Percentiles rank a stretch among this genome's conserved stretches.
These are phyloP conservation scores for Chaetophractus vellerosus DNA, from an alignment of 2,797 vertebrate species.

Conservation along the genomic window DNA sequence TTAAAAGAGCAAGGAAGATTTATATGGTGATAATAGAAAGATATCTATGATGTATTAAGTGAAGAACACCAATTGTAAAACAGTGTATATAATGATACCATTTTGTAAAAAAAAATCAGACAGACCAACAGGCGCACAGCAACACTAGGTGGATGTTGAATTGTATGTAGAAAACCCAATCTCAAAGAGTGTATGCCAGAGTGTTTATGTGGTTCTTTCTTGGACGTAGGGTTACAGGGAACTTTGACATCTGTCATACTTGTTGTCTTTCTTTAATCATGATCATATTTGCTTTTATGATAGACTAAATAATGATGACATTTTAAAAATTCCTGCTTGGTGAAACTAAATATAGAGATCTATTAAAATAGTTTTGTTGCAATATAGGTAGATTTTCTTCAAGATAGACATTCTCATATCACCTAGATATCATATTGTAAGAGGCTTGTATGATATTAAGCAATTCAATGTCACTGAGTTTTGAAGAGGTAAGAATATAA, in stretches of 20 bases:
- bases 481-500: slow-evolving; percentile 52
- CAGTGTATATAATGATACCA: background rate
- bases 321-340: slow-evolving; percentile 51
- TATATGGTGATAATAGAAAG: slow-evolving; percentile 37
- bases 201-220: background rate
- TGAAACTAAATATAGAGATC: slow-evolving; percentile 47
- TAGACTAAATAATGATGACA: background rate
- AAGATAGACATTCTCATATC: slow-evolving; percentile 63
- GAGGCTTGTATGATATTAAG: background rate
- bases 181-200: background rate
- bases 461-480: slow-evolving; percentile 25
- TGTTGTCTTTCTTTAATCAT: slow-evolving; percentile 21
- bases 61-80: slow-evolving; percentile 40
- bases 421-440: background rate
- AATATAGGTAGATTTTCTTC: slow-evolving; percentile 41
- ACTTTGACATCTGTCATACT: slow-evolving; percentile 12
- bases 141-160: background rate
- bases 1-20: slow-evolving; percentile 46
- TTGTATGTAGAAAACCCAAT: background rate
- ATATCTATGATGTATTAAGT: slow-evolving; percentile 13
- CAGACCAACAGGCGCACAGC: background rate
- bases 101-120: slow-evolving; percentile 10
- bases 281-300: slow-evolving; percentile 61
- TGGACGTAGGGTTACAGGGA: background rate
- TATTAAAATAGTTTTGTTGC: slow-evolving; percentile 52